Percentiles rank a stretch among this genome's conserved stretches.
phyloP scores from a whole-genome alignment of 2,113 vertebrate genomes.

The Parus major region DNA sequence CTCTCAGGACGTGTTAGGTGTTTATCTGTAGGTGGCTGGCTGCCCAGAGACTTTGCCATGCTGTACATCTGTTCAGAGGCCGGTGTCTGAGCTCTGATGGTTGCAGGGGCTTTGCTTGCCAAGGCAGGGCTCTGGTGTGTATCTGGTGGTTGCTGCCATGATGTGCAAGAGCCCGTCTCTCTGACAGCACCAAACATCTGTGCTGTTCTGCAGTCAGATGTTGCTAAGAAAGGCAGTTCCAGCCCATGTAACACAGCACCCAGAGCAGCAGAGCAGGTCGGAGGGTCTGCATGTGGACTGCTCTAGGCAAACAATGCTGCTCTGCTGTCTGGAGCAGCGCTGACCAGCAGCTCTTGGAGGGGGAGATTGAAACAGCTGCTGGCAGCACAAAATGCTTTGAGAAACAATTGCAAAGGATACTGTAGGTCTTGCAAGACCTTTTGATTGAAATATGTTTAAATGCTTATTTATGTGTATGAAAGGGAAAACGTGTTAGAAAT shows the following conservation, averaged over 20 bases:
- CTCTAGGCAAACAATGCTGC: not conserved
- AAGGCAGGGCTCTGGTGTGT: not conserved
- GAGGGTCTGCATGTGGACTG: fast-evolving
- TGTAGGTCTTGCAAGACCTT: not conserved
- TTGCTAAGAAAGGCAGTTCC: not conserved
- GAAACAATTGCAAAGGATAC: not conserved
- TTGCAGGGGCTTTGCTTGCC: not conserved
- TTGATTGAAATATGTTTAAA: not conserved
- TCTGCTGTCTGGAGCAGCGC: not conserved
- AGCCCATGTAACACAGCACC: fast-evolving
- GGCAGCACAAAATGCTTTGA: not conserved
- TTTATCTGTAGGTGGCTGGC: not conserved
- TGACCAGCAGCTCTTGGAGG: not conserved
- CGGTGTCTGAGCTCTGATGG: not conserved
- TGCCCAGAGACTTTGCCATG: not conserved
- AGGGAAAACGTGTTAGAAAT: not conserved
- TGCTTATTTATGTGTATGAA: not conserved
- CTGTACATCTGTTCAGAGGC: fast-evolving
- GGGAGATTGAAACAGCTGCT: not conserved
- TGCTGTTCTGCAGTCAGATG: not conserved
- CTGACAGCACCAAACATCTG: not conserved
- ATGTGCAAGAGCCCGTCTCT: not conserved
- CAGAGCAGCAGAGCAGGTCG: not conserved
- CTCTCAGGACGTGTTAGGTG: fast-evolving
- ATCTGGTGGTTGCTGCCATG: fast-evolving